These are phyloP conservation scores for Latrodectus geometricus DNA, from an alignment of 1,140 invertebrate species.

Conservation along the genomic window DNA sequence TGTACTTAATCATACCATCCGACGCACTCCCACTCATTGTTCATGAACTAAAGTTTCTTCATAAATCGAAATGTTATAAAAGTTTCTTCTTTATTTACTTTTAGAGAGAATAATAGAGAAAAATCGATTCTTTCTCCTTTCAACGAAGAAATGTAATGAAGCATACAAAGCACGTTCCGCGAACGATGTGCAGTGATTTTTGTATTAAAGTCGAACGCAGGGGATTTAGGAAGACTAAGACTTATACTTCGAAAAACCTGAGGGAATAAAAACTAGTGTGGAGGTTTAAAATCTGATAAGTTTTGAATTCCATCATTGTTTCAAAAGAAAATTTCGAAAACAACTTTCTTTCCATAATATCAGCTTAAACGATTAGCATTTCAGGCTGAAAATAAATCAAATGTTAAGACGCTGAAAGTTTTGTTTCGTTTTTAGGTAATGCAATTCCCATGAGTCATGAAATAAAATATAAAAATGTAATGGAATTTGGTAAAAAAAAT, in stretches of 20 bases:
- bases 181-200: background rate
- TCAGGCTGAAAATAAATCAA: too few species aligned
- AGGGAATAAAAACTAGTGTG: background rate
- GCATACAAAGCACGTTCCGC: background rate
- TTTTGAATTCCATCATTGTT: too few species aligned
- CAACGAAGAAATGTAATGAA: background rate
- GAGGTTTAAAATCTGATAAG: background rate
- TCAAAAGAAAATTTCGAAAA: too few species aligned
- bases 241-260: background rate
- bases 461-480: too few species aligned
- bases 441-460: too few species aligned
- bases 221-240: background rate
- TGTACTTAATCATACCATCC: background rate
- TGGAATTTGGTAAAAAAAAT: too few species aligned
- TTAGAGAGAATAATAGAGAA: background rate
- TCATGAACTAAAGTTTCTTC: background rate
- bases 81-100: background rate
- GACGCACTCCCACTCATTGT: background rate
- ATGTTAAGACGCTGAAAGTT: too few species aligned
- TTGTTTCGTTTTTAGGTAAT: too few species aligned
- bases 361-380: too few species aligned
- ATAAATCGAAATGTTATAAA: constrained; percentile 1
- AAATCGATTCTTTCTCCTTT: background rate
- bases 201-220: background rate
- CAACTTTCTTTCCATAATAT: too few species aligned